phyloP scores from a whole-genome alignment of 2,797 vertebrate species.

The Artibeus lituratus region DNA sequence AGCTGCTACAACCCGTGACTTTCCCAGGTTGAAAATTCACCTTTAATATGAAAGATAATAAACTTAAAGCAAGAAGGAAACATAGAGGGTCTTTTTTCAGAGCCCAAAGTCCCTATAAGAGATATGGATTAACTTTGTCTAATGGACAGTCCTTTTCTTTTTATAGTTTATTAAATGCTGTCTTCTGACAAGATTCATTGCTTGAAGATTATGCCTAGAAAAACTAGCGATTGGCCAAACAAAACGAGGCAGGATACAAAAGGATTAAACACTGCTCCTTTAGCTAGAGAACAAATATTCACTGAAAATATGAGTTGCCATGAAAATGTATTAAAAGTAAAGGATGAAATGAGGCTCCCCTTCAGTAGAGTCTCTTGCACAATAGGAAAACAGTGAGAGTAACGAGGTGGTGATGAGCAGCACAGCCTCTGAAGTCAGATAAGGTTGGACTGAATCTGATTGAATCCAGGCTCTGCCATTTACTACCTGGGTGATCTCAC shows the following conservation, averaged over 20 bases:
- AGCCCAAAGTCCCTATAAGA: neutral
- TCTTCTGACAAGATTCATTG: neutral
- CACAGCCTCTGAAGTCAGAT: neutral
- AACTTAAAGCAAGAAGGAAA: neutral
- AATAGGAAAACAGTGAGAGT: neutral
- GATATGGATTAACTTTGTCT: neutral
- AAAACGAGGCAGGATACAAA: neutral
- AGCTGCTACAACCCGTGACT: neutral
- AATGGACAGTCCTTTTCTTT: neutral
- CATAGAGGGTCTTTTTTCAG: neutral
- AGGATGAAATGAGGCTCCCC: neutral
- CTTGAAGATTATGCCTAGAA: neutral
- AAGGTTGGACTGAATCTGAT: neutral
- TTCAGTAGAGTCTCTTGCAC: neutral
- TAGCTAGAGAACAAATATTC: neutral
- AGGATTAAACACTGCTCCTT: neutral
- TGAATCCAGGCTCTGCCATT: neutral
- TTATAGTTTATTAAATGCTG: neutral
- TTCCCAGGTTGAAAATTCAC: neutral
- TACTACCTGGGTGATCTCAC: neutral
- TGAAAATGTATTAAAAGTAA: neutral
- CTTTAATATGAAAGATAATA: neutral
- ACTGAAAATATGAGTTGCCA: neutral
- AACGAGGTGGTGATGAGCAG: fast-evolving
- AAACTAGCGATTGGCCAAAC: neutral